phyloP scores from a whole-genome alignment of 2,888 invertebrate species.

The Apotomis turbidana region DNA sequence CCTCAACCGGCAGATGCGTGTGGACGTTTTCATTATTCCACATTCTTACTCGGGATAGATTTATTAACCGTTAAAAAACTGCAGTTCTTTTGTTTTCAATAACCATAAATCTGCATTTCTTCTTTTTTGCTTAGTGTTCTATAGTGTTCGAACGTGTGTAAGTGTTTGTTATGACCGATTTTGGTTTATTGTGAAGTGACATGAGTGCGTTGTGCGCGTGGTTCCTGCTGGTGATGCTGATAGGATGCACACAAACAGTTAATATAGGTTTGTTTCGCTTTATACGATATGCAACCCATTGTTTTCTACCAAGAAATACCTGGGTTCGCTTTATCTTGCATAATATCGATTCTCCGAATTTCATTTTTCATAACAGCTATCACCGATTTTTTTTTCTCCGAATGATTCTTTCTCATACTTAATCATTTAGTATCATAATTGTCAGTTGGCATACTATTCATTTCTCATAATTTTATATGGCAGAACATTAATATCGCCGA shows the following conservation, averaged over 20 bases:
- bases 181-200: constrained; percentile 5
- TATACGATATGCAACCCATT: no score
- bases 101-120: neutral
- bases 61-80: neutral
- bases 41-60: neutral
- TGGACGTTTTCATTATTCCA: constrained; percentile 8
- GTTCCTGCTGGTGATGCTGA: constrained; percentile 8
- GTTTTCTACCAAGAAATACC: no score
- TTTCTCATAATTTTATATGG: no score
- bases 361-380: no score
- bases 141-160: neutral
- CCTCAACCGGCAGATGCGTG: constrained; percentile 9
- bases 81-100: neutral
- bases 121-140: neutral
- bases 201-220: constrained; percentile 11
- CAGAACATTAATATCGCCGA: no score
- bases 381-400: no score
- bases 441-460: no score
- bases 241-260: neutral
- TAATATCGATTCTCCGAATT: no score
- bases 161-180: constrained; percentile 8
- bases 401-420: no score
- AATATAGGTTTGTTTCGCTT: constrained; percentile 3
- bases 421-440: no score
- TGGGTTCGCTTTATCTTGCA: no score